Conservation (phyloP, 2,888 invertebrate species). For the Acanthacorydalis orientalis region DNA sequence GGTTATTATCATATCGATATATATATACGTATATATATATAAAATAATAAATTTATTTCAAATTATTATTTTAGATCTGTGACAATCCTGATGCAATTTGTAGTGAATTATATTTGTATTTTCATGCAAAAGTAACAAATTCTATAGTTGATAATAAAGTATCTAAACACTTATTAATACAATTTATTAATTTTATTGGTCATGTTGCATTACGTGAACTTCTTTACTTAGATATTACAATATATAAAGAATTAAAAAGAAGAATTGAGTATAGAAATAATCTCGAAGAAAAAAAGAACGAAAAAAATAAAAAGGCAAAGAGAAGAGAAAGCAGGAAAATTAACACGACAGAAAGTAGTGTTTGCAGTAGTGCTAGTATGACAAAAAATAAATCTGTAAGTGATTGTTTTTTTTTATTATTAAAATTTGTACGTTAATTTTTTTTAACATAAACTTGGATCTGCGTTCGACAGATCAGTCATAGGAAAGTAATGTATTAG, state of each 20-base stretch:
- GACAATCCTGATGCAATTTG: constrained; percentile 35
- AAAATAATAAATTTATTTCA: neutral
- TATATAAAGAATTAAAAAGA: constrained; percentile 68
- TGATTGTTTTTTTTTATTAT: constrained; percentile 3
- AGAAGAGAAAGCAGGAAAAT: neutral
- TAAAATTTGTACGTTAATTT: too few species aligned
- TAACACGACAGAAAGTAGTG: constrained; percentile 7
- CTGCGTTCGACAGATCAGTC: too few species aligned
- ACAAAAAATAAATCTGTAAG: neutral
- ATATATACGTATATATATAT: neutral
- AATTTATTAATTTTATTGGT: constrained; percentile 31
- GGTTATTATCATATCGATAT: constrained; percentile 17
- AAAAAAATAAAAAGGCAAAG: constrained; percentile 27
- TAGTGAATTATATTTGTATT: constrained; percentile 18
- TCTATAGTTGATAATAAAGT: constrained; percentile 1
- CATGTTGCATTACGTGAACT: constrained; percentile 65
- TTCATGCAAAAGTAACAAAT: constrained; percentile 8
- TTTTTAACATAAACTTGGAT: too few species aligned
- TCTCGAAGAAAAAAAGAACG: constrained; percentile 19
- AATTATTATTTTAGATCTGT: constrained; percentile 26
- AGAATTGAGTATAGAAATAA: constrained; percentile 27
- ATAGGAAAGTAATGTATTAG: too few species aligned
- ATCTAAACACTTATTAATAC: neutral
- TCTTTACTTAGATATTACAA: constrained; percentile 62
- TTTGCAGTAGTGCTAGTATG: constrained; percentile 1